Evolutionary conservation across 2,797 vertebrate species (phyloP), one percentile per base, ranked within the genome.

Genomic region (Potorous gilbertii): DNA sequence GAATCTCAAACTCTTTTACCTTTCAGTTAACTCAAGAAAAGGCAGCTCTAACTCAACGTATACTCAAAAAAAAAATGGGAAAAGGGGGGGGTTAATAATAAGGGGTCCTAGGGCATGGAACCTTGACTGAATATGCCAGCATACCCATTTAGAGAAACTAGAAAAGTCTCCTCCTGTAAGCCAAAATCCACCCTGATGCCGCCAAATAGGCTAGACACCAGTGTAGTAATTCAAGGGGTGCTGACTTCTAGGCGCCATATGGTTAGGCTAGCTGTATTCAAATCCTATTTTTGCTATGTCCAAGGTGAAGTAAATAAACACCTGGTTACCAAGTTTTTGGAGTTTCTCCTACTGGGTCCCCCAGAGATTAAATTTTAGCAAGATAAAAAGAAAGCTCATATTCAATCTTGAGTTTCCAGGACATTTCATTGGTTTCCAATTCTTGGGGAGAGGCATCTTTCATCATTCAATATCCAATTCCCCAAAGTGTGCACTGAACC

Each of bases 321-420:
- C 9, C 21, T 46, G 74, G 21, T 50, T 50, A 87, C 74, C 74
- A 87, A 50, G 40, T 27, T 50, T 21, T 87, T 87, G 10, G 40
- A 87, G 40, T 11, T 87, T 10, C 74, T 46, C 74, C 9, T 87
- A 46, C 40, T 87, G 24, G 40, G 40, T 87, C 21, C 40, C 74
- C 24, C 40, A 46, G 74, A 81, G 21, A 24, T 24, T 81, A 46
- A 81, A 81, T 81, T 46, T 81, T 81, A 81, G 52, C 54, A 54
- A 54, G 52, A 74, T 74, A 93, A 46, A 96, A 50, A 52, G 11
- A 87, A 46, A 74, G 16, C 27, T 94, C 27, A 91, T 24, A 89
- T 55, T 74, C 50, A 66, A 92, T 95, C 74, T 93, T 87, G 95
- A 92, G 55, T 96, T 96, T 92, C 57, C 6, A 94, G 59, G 0